Percentiles rank a stretch among this genome's conserved stretches.
Conservation (phyloP, 2,888 invertebrate species). For the Eudemis profundana region DNA sequence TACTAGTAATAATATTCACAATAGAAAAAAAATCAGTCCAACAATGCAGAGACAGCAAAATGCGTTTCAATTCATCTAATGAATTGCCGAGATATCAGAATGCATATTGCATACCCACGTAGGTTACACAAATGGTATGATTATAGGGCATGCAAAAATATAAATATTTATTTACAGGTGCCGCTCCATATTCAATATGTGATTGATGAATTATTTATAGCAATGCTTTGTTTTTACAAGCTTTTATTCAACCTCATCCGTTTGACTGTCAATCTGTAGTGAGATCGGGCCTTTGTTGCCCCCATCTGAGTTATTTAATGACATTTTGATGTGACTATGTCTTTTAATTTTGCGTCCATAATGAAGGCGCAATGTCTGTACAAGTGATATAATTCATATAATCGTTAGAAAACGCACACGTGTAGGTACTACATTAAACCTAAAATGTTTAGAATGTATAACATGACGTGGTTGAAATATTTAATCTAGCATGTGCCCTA, state of each 20-base stretch:
- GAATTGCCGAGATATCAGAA: slow-evolving; percentile 14
- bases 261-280: neutral
- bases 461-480: neutral
- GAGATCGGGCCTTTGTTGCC: neutral
- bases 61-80: slow-evolving; percentile 2
- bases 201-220: slow-evolving; percentile 31
- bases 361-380: no score
- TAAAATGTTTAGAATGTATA: neutral
- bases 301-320: no score
- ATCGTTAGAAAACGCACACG: no score
- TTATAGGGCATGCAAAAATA: slow-evolving; percentile 25
- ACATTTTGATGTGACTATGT: no score
- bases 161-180: slow-evolving; percentile 39
- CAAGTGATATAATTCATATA: no score
- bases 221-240: slow-evolving; percentile 4
- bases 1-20: slow-evolving; percentile 20
- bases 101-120: slow-evolving; percentile 35
- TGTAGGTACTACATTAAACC: no score
- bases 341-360: no score
- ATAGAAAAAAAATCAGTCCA: slow-evolving; percentile 6
- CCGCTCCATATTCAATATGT: slow-evolving; percentile 34
- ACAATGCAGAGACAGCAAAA: neutral
- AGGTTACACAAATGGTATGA: slow-evolving; percentile 22
- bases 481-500: neutral
- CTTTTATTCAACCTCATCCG: neutral